Conservation (phyloP, 2,888 invertebrate genomes). For the Napeogenes sylphis region DNA sequence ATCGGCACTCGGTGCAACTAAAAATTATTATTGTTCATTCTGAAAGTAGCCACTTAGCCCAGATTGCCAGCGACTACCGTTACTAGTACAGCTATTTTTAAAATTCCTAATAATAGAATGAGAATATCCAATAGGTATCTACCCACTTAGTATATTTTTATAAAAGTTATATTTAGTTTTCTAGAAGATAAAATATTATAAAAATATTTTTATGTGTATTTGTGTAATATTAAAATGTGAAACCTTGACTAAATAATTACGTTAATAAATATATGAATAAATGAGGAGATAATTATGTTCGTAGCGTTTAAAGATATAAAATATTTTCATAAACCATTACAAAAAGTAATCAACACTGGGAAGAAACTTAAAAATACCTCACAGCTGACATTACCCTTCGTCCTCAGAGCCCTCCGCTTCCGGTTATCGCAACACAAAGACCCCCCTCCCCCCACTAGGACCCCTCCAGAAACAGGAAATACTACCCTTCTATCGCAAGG, state of each 20-base stretch:
- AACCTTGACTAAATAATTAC: too few species aligned
- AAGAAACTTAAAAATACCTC: constrained; percentile 71
- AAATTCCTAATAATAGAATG: neutral
- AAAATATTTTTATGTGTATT: too few species aligned
- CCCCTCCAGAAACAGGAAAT: constrained; percentile 68
- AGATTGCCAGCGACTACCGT: constrained; percentile 50
- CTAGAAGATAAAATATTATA: too few species aligned
- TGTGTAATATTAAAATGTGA: too few species aligned
- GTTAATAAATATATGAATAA: neutral
- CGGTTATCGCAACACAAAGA: constrained; percentile 77
- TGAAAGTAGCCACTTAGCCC: constrained; percentile 71
- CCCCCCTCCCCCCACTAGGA: constrained; percentile 40
- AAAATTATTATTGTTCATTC: constrained; percentile 75
- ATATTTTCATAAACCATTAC: constrained; percentile 39
- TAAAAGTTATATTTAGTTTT: neutral
- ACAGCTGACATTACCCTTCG: constrained; percentile 74
- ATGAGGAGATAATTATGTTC: constrained; percentile 4
- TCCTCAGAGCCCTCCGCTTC: constrained; percentile 72
- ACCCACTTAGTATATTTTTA: neutral
- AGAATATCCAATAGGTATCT: neutral
- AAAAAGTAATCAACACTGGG: constrained; percentile 61
- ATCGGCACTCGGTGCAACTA: constrained; percentile 72
- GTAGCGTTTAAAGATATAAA: constrained; percentile 12
- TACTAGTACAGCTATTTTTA: constrained; percentile 26
- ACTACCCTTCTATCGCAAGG: constrained; percentile 77